phyloP scores from a whole-genome alignment of 2,113 vertebrate genomes.

The Corythoichthys haematopterus region DNA sequence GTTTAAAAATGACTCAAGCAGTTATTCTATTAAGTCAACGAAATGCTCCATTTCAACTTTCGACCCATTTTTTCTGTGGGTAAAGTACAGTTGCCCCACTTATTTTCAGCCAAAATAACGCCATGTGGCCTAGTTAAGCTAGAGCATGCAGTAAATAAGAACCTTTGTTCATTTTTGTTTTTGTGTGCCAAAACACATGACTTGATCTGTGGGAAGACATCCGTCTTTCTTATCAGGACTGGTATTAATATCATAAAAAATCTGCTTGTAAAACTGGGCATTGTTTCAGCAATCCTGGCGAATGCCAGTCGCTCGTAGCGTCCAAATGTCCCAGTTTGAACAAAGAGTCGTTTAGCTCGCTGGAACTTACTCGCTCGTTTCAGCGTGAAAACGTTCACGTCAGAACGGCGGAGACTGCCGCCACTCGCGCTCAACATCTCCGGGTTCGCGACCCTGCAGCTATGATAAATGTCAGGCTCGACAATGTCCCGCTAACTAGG shows the following conservation, averaged over 20 bases:
- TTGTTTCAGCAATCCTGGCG: constrained; percentile 28
- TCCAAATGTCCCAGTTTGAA: constrained; percentile 57
- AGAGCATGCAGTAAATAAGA: constrained; percentile 23
- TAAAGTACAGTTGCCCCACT: constrained; percentile 2
- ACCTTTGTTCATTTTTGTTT: constrained; percentile 20
- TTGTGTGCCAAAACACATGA: constrained; percentile 37
- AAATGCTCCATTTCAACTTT: neutral
- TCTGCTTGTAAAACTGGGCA: constrained; percentile 45
- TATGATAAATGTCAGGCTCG: constrained; percentile 70
- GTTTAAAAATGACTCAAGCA: neutral
- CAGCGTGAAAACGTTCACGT: constrained; percentile 66
- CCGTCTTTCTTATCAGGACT: constrained; percentile 30
- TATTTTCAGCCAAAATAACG: constrained; percentile 1
- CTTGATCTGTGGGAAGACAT: constrained; percentile 37
- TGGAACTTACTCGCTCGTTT: constrained; percentile 61
- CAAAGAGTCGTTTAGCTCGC: constrained; percentile 56
- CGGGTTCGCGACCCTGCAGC: constrained; percentile 61
- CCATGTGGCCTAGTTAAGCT: neutral
- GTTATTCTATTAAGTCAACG: neutral
- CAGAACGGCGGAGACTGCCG: constrained; percentile 44
- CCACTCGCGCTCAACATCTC: constrained; percentile 60
- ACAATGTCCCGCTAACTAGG: constrained; percentile 61
- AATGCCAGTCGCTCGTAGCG: constrained; percentile 41
- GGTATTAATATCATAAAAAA: constrained; percentile 49
- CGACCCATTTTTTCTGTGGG: neutral